Conservation (phyloP, 2,797 vertebrate species). For the Lepilemur ruficaudatus region DNA sequence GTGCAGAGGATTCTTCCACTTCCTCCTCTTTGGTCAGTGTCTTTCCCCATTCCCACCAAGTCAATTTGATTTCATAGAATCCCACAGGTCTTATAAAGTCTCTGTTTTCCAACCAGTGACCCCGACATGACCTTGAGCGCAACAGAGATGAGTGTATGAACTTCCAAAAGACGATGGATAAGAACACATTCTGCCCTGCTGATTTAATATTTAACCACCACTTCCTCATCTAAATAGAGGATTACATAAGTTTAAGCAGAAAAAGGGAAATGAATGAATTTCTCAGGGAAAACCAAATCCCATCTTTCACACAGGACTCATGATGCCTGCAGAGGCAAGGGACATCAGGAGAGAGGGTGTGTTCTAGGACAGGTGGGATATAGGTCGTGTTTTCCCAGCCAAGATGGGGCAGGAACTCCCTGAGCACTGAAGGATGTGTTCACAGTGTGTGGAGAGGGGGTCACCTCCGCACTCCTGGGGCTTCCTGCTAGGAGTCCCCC, state of each 20-base stretch:
- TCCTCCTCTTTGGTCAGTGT: background rate
- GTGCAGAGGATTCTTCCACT: background rate
- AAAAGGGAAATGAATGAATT: background rate
- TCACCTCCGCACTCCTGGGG: background rate
- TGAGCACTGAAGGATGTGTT: accelerated
- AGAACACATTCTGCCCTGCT: background rate
- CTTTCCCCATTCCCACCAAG: background rate
- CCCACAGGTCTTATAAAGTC: background rate
- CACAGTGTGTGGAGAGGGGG: background rate
- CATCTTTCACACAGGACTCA: background rate
- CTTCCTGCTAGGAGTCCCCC: background rate
- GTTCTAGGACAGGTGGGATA: background rate
- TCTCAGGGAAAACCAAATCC: background rate
- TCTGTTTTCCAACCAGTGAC: background rate
- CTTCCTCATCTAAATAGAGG: background rate
- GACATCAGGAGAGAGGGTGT: background rate
- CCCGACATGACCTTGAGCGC: background rate
- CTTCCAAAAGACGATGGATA: accelerated
- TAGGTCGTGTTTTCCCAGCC: background rate
- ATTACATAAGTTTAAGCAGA: background rate
- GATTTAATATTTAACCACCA: background rate
- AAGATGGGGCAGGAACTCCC: background rate
- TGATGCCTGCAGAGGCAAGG: background rate
- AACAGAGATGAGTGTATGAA: background rate
- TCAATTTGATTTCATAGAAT: background rate